Evolutionary conservation across 2,888 invertebrate species (phyloP), one percentile per base, ranked within the genome.

Genomic region (Scaeva pyrastri): DNA sequence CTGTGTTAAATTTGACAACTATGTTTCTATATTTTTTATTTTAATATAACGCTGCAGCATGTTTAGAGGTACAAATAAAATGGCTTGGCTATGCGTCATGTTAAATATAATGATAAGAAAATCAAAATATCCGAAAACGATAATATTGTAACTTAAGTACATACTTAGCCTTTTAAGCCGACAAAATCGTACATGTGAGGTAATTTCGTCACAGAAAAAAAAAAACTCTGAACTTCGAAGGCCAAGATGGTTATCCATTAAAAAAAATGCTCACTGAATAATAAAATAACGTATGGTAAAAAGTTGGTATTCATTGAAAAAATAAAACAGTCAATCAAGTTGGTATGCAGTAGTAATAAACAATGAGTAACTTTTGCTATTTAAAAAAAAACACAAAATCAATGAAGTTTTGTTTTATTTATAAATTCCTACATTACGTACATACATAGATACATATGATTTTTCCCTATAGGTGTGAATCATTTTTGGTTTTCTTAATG

Each of bases 331-430:
- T 66, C 52, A 41, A 48, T 14, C 8, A 41, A 48, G 14, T 60
- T 60, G 74, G 36, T 48, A 62, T 48, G 72, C 48, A 19, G 68
- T 52, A 11, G 43, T 48, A 62, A 73, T 83, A 43, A 26, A 58
- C 7, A 83, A 78, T 70, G 78, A 78, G 78, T 78, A 74, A 74
- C 48, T 74, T 66, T 77, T 73, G 58, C 48, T 62, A 55, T 48
- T 26, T 41, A 16, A 23, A 31, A 1, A n/a, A n/a, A n/a, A n/a
- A n/a, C n/a, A n/a, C n/a, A n/a, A n/a, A 36, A 72, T n/a, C 50
- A 41, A 36, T 36, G 19, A 39, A 56, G 0, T 2, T 55, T 52
- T 56, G 2, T 36, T 56, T 58, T 19, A 52, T 23, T 52, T 52
- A 52, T 52, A 52, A 52, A 52, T 52, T 52, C 52, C 23, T 7